Evolutionary conservation across 2,888 invertebrate species (phyloP).

Genomic region (Plebejus anna): DNA sequence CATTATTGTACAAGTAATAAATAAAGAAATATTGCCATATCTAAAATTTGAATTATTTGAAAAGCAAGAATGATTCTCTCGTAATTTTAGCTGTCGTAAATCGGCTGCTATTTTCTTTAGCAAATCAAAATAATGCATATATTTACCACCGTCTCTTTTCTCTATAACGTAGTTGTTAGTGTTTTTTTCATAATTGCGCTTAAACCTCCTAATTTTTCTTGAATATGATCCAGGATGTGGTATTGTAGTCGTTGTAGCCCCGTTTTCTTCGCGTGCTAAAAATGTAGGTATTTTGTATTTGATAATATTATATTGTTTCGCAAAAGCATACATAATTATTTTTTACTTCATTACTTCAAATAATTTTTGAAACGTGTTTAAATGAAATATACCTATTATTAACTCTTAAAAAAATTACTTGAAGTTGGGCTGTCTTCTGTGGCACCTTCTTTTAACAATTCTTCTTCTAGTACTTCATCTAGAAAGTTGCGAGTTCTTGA

Average conservation of each 20-base stretch:
- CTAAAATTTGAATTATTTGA: conserved; percentile 34
- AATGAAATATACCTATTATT: conserved; percentile 3
- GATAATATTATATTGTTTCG: not conserved
- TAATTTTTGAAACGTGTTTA: not conserved
- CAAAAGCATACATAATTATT: not conserved
- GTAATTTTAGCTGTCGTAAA: conserved; percentile 45
- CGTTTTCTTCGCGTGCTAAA: not conserved
- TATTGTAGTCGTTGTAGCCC: not conserved
- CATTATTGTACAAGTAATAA: conserved; percentile 29
- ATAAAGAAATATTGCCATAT: conserved; percentile 1
- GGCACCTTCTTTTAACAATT: conserved; percentile 50
- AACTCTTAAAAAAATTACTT: conserved; percentile 30
- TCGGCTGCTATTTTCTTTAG: conserved; percentile 45
- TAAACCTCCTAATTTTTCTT: not conserved
- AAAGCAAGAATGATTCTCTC: conserved; percentile 46
- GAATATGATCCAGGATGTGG: not conserved
- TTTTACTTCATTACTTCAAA: not conserved
- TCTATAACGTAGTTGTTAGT: not conserved
- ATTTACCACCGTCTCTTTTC: conserved; percentile 21
- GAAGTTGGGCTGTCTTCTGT: conserved; percentile 25
- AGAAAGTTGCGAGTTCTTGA: conserved; percentile 58
- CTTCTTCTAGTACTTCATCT: conserved; percentile 67
- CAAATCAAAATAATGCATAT: conserved; percentile 42
- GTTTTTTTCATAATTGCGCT: not conserved
- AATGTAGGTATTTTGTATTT: not conserved